Base-by-base conservation (phyloP, 2,113 vertebrate species). In the Gila orcuttii region DNA sequence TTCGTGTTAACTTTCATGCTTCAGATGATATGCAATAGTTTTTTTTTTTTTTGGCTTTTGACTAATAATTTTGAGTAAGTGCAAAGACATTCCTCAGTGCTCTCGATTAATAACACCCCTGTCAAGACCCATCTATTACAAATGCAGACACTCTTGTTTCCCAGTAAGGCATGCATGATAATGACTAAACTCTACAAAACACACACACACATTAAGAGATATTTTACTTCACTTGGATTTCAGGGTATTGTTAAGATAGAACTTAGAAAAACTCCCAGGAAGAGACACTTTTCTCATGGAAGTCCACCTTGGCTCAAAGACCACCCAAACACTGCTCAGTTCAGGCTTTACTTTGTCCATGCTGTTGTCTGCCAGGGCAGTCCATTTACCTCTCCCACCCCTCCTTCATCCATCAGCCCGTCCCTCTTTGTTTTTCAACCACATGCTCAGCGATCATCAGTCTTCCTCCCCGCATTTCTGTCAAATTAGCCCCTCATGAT, bases 401-500 rank as follows among this genome's bases (percentile, higher is more conserved):
- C 73, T 79, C 64, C 79, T 79, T 78, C 75, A 75, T 68, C 71
- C 86, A 79, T 69, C 82, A 52, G 50, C 57, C 76, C 88, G 78
- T 31, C 52, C 81, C 50, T 59, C 82, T 85, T 85, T 85, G 88
- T 86, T 87, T 86, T 89, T 74, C 74, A 64, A 62, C 55, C 68
- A 62, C 86, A 86, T 78, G 62, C 79, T 66, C 36, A 66, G 25
- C 50, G 55, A 74, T 82, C 90, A 90, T 88, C 83, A 60, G 89
- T 89, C 88, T 87, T 90, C 85, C 60, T 85, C 50, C 69, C 73
- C 42, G 50, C 66, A 79, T 86, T 85, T 88, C 83, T 88, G 88
- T 88, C 86, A 90, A 86, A 89, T 89, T 88, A 86, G 81, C 31
- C 83, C 52, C 76, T 89, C 36, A 69, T 87, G 81, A 86, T 85